Conservation (phyloP, 1,140 invertebrate genomes). For the Homalodisca vitripennis region DNA sequence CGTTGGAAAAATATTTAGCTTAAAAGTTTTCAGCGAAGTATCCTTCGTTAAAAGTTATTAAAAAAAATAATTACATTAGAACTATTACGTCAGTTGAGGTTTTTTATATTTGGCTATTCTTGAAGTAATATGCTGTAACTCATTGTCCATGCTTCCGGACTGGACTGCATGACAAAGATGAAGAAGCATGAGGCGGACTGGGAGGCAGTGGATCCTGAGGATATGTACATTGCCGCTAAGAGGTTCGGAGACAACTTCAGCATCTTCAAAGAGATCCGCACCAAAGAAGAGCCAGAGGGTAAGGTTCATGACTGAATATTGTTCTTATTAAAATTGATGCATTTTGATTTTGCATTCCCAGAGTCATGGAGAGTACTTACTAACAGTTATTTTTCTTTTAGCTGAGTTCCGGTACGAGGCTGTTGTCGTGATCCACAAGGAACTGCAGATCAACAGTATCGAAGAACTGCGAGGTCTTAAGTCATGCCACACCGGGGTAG, state of each 20-base stretch:
- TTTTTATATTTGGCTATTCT: no score
- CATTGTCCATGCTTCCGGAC: no score
- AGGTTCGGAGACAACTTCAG: slow-evolving; percentile 60
- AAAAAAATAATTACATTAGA: no score
- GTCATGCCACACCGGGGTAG: slow-evolving; percentile 78
- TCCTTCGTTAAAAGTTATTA: no score
- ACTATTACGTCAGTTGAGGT: no score
- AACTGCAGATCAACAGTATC: slow-evolving; percentile 60
- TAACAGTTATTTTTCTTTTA: slow-evolving; percentile 40
- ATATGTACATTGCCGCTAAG: slow-evolving; percentile 77
- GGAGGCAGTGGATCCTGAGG: slow-evolving; percentile 76
- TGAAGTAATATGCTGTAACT: no score
- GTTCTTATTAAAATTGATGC: no score
- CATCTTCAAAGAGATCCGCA: slow-evolving; percentile 67
- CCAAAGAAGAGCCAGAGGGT: slow-evolving; percentile 54
- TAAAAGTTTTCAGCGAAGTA: no score
- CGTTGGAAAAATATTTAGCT: no score
- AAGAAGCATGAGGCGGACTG: slow-evolving; percentile 74
- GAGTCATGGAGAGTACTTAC: no score
- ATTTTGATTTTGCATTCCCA: no score
- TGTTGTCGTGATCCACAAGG: slow-evolving; percentile 72
- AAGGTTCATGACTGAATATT: no score
- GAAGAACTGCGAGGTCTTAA: slow-evolving; percentile 66
- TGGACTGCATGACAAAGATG: slow-evolving; percentile 73
- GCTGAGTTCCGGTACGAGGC: slow-evolving; percentile 75